Conservation (phyloP, 2,888 invertebrate species). For the Neria commutata region DNA sequence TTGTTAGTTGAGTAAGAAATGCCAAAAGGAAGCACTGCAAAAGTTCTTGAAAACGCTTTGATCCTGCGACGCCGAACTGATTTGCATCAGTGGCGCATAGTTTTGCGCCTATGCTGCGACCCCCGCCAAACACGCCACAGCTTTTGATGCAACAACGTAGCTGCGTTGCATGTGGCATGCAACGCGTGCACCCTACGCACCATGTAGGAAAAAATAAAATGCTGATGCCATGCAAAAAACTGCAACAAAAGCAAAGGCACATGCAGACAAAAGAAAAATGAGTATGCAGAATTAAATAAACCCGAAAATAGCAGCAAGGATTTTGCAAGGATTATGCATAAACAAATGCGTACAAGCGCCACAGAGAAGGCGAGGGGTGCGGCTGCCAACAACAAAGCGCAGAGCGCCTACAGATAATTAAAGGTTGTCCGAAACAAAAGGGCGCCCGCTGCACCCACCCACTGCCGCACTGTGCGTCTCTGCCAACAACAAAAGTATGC, state of each 20-base stretch:
- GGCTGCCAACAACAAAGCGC: conserved; percentile 10
- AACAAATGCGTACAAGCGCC: conserved; percentile 10
- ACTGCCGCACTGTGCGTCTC: conserved; percentile 7
- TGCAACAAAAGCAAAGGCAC: neutral
- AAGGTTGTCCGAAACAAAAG: conserved; percentile 47
- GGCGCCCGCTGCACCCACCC: no score
- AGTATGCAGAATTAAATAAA: no score
- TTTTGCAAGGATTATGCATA: conserved; percentile 20
- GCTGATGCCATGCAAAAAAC: neutral
- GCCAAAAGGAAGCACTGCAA: neutral
- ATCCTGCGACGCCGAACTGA: conserved; percentile 26
- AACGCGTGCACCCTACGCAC: conserved; percentile 14
- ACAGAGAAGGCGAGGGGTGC: neutral
- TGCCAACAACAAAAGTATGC: conserved; percentile 10
- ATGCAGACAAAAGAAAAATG: neutral
- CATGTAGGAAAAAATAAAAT: neutral
- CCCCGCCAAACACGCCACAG: no score
- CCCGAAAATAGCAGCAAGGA: no score
- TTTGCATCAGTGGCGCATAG: conserved; percentile 26
- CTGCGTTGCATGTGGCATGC: conserved; percentile 14
- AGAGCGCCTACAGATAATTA: conserved; percentile 40
- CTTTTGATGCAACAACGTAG: no score
- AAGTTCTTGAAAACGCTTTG: conserved; percentile 24
- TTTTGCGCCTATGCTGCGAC: conserved; percentile 2
- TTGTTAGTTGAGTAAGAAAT: conserved; percentile 5